Base-by-base conservation (phyloP, 2,113 vertebrate species). In the Acanthochromis polyacanthus region DNA sequence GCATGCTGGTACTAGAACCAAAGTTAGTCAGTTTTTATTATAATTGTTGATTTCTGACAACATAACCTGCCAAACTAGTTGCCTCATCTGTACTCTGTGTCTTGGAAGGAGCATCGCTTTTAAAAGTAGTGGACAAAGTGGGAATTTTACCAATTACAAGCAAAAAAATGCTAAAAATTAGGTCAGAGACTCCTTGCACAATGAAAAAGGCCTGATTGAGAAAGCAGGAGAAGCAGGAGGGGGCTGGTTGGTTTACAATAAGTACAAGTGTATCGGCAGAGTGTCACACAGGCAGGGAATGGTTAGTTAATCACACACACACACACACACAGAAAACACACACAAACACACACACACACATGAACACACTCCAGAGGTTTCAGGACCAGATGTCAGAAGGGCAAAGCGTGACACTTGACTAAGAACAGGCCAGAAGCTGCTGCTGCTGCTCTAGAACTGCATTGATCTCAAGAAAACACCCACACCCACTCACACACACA, bases 401-500 rank as follows among this genome's bases (percentile, higher is more conserved):
- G 66, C 78, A 85, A 71, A 89, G 80, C 19, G 82, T 84, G 88
- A 87, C 89, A 89, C 89, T 92, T 88, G 91, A 92, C 90, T 89
- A 81, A 90, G 68, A 88, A 86, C 87, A 93, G 90, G 84, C 84
- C 71, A 86, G 81, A 83, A 85, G 58, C 71, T 28, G 30, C 71
- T 59, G 65, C 83, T 36, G 32, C 32, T 36, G 75, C 88, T 83
- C 62, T 62, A 87, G 83, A 83, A 87, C 78, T 82, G 75, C 82
- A 88, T 80, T 92, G 88, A 90, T 84, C 81, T 88, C 46, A 77
- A 83, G 78, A 83, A 88, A 79, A 67, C 65, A 84, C 70, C 58
- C 82, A 14, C 17, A 61, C 25, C 40, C 17, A 59, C 59, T 46
- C 15, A 52, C 23, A 52, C 66, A 45, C 66, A 20, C 60, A 23